Evolutionary conservation across 2,113 vertebrate species (phyloP), one percentile per base, ranked within the genome.

Genomic region (Tetrao urogallus): DNA sequence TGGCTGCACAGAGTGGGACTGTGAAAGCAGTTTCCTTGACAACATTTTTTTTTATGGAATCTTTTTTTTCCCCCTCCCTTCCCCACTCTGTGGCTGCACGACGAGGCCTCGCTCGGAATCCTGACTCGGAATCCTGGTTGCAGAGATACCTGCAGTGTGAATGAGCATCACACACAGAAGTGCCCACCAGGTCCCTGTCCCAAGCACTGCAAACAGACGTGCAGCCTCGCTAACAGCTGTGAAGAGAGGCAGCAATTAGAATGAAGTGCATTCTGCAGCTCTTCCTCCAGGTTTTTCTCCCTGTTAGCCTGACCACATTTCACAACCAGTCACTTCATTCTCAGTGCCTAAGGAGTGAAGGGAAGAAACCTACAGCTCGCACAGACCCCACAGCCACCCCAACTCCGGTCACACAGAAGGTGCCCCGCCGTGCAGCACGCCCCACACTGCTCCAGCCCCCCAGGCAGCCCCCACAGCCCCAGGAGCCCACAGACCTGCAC

Each of bases 11-110:
- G 42, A 11, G 48, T 32, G 74, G 43, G 20, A 60, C 92, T 19
- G 79, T 1, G 42, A 64, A 69, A 79, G 76, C 95, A 40, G 89
- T 75, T 96, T 90, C 95, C 93, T 90, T 92, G 93, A 82, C 91
- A 89, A 93, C 89, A 82, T 88, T 70, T 90, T 34, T 13, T 38
- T 48, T 87, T 94, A 84, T 50, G 74, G 38, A 72, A 73, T 58
- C 38, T 45, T 38, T 75, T 43, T 22, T 54, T 54, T 13, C 27
- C 9, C 27, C 27, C 27, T 1, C 5, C 14, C 45, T 57, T 15
- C 20, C 48, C 69, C 34, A 4, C 45, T 65, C 70, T 45, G 5
- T 0, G 14, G 52, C 50, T 64, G 48, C 43, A 17, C 42, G 60
- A 74, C 30, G 34, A 36, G 54, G n/a, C 48, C 63, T 19, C 74